A percentile compares a stretch with the other conserved stretches of the same genome.
phyloP scores from a whole-genome alignment of 2,797 vertebrate species.

The Paratrypauchen microcephalus region DNA sequence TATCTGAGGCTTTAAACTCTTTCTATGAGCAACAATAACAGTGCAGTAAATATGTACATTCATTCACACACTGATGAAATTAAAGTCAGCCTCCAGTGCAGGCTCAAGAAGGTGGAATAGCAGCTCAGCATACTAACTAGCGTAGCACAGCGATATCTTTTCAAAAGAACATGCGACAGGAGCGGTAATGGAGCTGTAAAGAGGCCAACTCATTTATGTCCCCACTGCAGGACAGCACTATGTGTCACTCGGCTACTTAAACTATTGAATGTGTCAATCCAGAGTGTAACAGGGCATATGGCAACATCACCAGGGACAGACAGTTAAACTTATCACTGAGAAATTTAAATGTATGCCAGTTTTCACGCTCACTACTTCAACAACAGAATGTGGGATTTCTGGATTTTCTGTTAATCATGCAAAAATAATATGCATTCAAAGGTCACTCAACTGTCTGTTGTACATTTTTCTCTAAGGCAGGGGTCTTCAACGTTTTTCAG shows the following conservation, averaged over 20 bases:
- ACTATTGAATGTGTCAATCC: conserved; percentile 45
- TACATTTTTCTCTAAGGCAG: too few relatives aligned
- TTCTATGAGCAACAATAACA: conserved; percentile 11
- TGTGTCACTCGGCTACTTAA: conserved; percentile 29
- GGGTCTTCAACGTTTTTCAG: too few relatives aligned
- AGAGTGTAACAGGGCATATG: conserved; percentile 23
- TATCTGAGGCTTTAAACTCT: neutral
- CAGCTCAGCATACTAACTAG: conserved; percentile 33
- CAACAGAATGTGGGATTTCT: too few relatives aligned
- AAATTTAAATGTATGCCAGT: neutral
- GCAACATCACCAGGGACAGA: conserved; percentile 27
- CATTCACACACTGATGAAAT: conserved; percentile 2
- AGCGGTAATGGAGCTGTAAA: conserved; percentile 32
- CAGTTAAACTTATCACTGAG: conserved; percentile 8
- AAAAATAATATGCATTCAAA: too few relatives aligned
- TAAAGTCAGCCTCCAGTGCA: conserved; percentile 29
- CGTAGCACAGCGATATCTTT: conserved; percentile 39
- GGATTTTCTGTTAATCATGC: too few relatives aligned
- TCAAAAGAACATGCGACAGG: conserved; percentile 40
- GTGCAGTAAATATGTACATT: conserved; percentile 5
- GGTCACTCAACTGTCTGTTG: too few relatives aligned
- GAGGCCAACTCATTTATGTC: conserved; percentile 32
- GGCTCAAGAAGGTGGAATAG: conserved; percentile 27
- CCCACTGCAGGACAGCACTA: conserved; percentile 29
- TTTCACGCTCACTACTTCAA: neutral